Percentiles rank a stretch among this genome's conserved stretches.
phyloP scores from a whole-genome alignment of 1,140 invertebrate genomes.

The Hycleus cichorii region DNA sequence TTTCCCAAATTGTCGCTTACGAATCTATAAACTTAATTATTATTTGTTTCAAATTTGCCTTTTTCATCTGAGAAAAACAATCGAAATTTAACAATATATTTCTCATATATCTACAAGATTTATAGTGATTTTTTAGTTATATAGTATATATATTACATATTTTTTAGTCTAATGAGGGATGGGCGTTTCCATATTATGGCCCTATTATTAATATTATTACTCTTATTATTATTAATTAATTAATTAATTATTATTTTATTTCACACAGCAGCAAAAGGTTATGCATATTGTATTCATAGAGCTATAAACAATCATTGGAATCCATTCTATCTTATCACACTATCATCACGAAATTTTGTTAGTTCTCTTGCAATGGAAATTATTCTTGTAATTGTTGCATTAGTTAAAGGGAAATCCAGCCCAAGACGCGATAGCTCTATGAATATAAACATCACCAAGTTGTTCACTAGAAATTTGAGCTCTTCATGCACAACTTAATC shows the following conservation, averaged over 20 bases:
- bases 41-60: background rate
- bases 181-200: slow-evolving; percentile 18
- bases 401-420: too few relatives aligned
- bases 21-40: slow-evolving; percentile 12
- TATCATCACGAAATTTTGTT: slow-evolving; percentile 16
- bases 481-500: slow-evolving; percentile 31
- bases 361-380: background rate
- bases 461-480: slow-evolving; percentile 28
- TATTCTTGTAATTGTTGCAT: too few relatives aligned
- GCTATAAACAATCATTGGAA: slow-evolving; percentile 13
- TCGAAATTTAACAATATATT: slow-evolving; percentile 39
- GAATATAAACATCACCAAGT: slow-evolving; percentile 21
- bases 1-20: background rate
- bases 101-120: slow-evolving; percentile 39
- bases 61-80: slow-evolving; percentile 28
- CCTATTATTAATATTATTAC: slow-evolving; percentile 15
- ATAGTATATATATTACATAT: slow-evolving; percentile 34
- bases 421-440: slow-evolving; percentile 15
- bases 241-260: background rate
- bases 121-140: slow-evolving; percentile 30
- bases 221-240: background rate
- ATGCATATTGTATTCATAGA: slow-evolving; percentile 21
- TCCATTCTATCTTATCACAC: slow-evolving; percentile 12
- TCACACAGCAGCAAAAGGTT: slow-evolving; percentile 21
- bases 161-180: slow-evolving; percentile 30